These are phyloP conservation scores for Platynereis dumerilii DNA, from an alignment of 2,888 invertebrate genomes.

Conservation along the genomic window DNA sequence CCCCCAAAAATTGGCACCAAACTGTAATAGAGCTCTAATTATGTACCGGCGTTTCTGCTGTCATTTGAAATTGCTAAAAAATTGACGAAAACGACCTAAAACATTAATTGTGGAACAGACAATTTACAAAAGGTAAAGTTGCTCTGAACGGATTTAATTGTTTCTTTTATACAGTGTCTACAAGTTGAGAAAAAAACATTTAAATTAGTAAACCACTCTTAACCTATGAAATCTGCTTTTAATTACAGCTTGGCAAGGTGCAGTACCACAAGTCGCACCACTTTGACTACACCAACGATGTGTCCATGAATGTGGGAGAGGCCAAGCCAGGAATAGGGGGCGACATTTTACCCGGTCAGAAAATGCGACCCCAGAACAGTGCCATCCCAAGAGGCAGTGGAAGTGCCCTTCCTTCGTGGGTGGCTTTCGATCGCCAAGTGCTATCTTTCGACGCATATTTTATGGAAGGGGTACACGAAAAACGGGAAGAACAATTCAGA, in stretches of 20 bases:
- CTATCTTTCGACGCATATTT: slow-evolving; percentile 80
- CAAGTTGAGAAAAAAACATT: background rate
- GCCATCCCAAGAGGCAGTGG: slow-evolving; percentile 78
- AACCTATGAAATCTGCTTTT: no score
- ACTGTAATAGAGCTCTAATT: no score
- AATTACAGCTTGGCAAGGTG: slow-evolving; percentile 70
- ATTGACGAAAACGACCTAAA: no score
- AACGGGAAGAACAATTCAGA: slow-evolving; percentile 72
- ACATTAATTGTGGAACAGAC: no score
- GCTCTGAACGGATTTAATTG: background rate
- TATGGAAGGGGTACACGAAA: slow-evolving; percentile 81
- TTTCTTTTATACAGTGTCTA: background rate
- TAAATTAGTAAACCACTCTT: no score
- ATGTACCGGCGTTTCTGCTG: no score
- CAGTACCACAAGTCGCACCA: slow-evolving; percentile 71
- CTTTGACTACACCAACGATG: slow-evolving; percentile 68
- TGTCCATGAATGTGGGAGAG: slow-evolving; percentile 68
- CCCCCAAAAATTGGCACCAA: no score
- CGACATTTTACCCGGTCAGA: slow-evolving; percentile 66
- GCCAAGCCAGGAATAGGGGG: slow-evolving; percentile 72
- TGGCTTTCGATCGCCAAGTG: slow-evolving; percentile 86
- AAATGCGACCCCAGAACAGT: slow-evolving; percentile 71
- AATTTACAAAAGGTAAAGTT: background rate
- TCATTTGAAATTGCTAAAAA: no score
- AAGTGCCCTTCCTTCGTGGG: slow-evolving; percentile 81